Base-by-base conservation (phyloP, 23 tunicate species). In the Botrylloides violaceus region DNA sequence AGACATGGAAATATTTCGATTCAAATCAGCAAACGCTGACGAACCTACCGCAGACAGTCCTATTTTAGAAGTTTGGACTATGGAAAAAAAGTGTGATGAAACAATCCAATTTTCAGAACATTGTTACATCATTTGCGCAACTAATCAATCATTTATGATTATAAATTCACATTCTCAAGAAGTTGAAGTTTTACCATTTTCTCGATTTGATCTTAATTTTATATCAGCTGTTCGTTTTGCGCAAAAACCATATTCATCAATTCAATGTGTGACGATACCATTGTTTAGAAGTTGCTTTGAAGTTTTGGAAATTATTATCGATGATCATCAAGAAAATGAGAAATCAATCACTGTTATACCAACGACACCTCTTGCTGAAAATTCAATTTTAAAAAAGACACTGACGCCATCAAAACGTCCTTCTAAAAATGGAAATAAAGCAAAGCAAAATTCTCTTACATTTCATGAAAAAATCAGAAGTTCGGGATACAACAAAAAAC, bases 391-490 rank as follows among this genome's bases (percentile, higher is more conserved):
- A 28, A 25, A 63, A 31, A 28, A 63, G 33, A 33, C 7, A 29
- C 36, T 63, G 18, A 9, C 33, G 33, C 70, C 70, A 29, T 7
- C 7, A 7, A 43, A 43, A 43, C 12, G 12, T 9, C 53, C 53
- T 7, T 7, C 12, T 15, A 43, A 43, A 43, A 43, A 43, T 15
- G 15, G 53, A 43, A 43, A 43, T 7, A 7, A 29, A 15, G 3
- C 36, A 4, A 28, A 63, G 33, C 35, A 63, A 63, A 63, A 28
- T 25, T 64, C 94, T 9, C 30, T 79, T 0, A 86, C 94, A 4
- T 86, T 86, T 65, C 78, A 80, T 30, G 58, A 32, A 6, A 80
- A 74, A 68, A 63, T 86, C 1, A 86, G 66, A 37, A 86, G 94
- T 63, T 86, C 94, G 0, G 94, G 94, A 4, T 86, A 86, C 47